Evolutionary conservation across 2,113 vertebrate genomes (phyloP), one percentile per base, ranked within the genome.

Genomic region (Aplodontia rufa): DNA sequence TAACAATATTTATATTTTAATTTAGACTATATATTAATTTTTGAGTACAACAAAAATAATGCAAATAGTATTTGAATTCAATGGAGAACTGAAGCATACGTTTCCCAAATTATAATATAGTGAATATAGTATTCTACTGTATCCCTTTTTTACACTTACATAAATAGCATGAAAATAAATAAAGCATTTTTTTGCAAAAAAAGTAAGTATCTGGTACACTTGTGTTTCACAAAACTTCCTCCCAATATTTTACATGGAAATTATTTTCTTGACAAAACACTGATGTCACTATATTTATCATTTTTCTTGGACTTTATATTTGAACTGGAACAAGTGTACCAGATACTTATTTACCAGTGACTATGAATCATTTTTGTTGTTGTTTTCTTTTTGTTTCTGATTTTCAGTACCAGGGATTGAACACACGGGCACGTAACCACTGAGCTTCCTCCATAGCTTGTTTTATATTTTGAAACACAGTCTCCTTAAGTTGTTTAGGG

Each of bases 81-180:
- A 1, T 17, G 6, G 13, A 8, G 5, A 1, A n/a, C 40, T 84
- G 20, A 30, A 28, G 5, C 55, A 66, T 6, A 80, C 79, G 64
- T 78, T 84, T 60, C 2, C 35, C 80, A 92, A 92, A 60, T 60
- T 79, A 53, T 76, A 64, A n/a, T n/a, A n/a, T n/a, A n/a, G n/a
- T n/a, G n/a, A n/a, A 80, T 35, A 49, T 49, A 78, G 22, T 79
- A 86, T 60, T 68, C 40, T 68, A 68, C 8, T 55, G 22, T 55
- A 85, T 89, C 92, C 17, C 22, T 89, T 17, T 85, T 89, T 69
- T 69, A 24, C 51, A 86, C 81, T 86, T 93, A 45, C 79, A 86
- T 86, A 75, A 30, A 86, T 4, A 62, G 3, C n/a, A 53, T 37
- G 20, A 87, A 87, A 76, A 81, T 81, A 89, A 85, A 83, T 9